Evolutionary conservation across 1,140 invertebrate genomes (phyloP), one percentile per base, ranked within the genome.

Genomic region (Cyrtorhinus lividipennis): DNA sequence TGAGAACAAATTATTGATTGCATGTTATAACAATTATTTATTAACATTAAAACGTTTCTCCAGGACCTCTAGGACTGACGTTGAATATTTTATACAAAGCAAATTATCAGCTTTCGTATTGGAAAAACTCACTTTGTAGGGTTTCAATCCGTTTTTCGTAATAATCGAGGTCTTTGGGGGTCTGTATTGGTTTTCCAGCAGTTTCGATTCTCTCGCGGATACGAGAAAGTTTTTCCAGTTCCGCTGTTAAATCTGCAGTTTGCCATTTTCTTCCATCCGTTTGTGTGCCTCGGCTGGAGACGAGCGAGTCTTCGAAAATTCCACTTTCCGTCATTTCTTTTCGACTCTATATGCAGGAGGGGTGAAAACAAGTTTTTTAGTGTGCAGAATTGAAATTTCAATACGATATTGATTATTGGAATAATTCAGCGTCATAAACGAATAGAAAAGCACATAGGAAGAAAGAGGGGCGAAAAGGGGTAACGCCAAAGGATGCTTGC

Each of bases 241-340:
- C 72, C 44, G 67, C 67, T 26, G 66, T 67, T 25, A 69, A 66
- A 23, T 67, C 67, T 24, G 62, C 66, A 25, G 64, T 44, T 8
- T 56, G 48, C 22, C 10, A 38, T 22, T 45, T 61, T 64, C 38
- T 59, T 1, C 58, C 18, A 24, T 73, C 69, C 0, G 72, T 74
- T 65, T 74, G 72, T 2, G 73, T 73, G 8, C 66, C 59, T 48
- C 66, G 63, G 45, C 66, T 68, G 20, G 58, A 53, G 1, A 65
- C 62, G n/a, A 71, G 70, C 24, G 62, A 45, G 23, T 70, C 71
- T 45, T 76, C 75, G 67, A 76, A 77, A 58, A 77, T 76, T 5
- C 76, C 76, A 66, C 75, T 76, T 64, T 77, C 76, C 65, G 58
- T 59, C 58, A 59, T 5, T 13, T 59, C 58, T 53, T 53, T 53